These are phyloP conservation scores for Celastrina argiolus DNA, from an alignment of 2,888 invertebrate genomes.

Conservation along the genomic window DNA sequence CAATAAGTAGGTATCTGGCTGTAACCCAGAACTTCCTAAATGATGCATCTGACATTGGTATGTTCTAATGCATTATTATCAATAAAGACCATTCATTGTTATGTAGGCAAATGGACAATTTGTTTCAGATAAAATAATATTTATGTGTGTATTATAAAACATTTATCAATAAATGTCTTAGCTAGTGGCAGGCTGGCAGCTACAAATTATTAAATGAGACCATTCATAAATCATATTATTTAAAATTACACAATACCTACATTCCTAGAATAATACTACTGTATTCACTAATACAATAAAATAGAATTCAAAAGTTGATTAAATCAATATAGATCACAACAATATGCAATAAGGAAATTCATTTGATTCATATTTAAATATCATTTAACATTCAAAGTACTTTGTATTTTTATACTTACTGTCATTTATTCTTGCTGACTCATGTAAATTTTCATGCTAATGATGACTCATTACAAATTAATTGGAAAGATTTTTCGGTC, in stretches of 20 bases:
- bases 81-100: constrained; percentile 15
- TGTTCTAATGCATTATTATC: constrained; percentile 16
- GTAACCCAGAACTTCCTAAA: constrained; percentile 62
- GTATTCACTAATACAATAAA: not conserved
- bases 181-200: not conserved
- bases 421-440: not conserved
- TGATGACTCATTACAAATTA: not conserved
- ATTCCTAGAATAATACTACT: too few relatives aligned
- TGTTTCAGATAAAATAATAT: not conserved
- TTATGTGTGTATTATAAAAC: not conserved
- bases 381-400: constrained; percentile 10
- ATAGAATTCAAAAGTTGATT: not conserved
- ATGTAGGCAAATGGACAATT: not conserved
- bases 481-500: not conserved
- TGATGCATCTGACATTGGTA: constrained; percentile 30
- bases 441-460: not conserved
- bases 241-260: too few relatives aligned
- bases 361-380: not conserved
- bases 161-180: not conserved
- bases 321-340: too few relatives aligned
- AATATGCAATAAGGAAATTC: not conserved
- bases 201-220: not conserved
- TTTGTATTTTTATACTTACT: constrained; percentile 21
- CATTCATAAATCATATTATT: not conserved
- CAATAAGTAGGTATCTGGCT: constrained; percentile 60